A percentile compares a stretch with the other conserved stretches of the same genome.
These are phyloP conservation scores for Drosophila mojavensis DNA, from an alignment of 1,140 invertebrate species.

Conservation along the genomic window DNA sequence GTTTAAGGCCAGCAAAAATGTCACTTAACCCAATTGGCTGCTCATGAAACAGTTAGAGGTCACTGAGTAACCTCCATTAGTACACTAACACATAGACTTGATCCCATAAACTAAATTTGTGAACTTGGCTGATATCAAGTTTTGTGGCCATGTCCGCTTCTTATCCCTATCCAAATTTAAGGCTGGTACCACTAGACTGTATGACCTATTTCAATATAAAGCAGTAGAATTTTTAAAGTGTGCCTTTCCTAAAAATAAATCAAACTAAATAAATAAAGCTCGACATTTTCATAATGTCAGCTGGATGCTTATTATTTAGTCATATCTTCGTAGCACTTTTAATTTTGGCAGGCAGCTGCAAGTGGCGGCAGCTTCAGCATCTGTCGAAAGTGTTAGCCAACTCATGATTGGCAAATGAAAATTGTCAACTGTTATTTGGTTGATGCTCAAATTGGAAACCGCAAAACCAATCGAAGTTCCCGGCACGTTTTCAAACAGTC, in stretches of 20 bases:
- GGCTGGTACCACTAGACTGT: not conserved
- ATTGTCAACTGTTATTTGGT: slow-evolving; percentile 53
- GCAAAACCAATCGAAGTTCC: slow-evolving; percentile 45
- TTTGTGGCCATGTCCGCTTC: too few relatives aligned
- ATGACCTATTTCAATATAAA: too few relatives aligned
- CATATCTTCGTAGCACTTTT: slow-evolving; percentile 8
- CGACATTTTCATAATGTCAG: not conserved
- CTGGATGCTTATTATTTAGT: slow-evolving; percentile 6
- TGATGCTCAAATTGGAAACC: slow-evolving; percentile 15
- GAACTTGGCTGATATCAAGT: too few relatives aligned
- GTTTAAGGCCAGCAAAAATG: not conserved
- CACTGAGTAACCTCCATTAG: not conserved
- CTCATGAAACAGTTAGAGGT: not conserved
- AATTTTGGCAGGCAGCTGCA: not conserved
- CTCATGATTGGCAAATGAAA: slow-evolving; percentile 29
- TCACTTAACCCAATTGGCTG: slow-evolving; percentile 13
- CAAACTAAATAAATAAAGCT: too few relatives aligned
- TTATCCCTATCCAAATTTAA: too few relatives aligned
- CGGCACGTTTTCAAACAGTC: slow-evolving; percentile 58
- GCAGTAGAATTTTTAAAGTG: too few relatives aligned
- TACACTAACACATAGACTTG: too few relatives aligned
- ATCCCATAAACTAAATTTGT: too few relatives aligned
- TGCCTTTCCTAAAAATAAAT: too few relatives aligned
- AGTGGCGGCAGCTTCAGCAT: not conserved
- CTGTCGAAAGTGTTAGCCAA: slow-evolving; percentile 15